These are phyloP conservation scores for Monochamus saltuarius DNA, from an alignment of 1,140 invertebrate genomes.

Conservation along the genomic window DNA sequence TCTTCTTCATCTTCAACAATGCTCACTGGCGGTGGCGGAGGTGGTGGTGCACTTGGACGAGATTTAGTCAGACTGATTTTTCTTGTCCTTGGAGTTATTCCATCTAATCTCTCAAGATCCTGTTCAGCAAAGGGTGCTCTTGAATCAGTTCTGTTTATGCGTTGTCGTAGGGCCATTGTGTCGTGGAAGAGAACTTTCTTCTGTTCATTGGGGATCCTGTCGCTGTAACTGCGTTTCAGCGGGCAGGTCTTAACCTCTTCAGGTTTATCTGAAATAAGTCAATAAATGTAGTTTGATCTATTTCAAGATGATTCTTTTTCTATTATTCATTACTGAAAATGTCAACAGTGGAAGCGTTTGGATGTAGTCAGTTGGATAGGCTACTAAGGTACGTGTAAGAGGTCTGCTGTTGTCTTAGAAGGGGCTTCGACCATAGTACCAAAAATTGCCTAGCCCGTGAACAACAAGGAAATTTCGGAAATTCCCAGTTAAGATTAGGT, in stretches of 20 bases:
- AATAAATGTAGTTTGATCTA: too few relatives aligned
- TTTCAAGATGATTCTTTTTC: too few relatives aligned
- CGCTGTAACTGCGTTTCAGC: slow-evolving; percentile 58
- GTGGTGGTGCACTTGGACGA: slow-evolving; percentile 51
- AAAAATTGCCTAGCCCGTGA: too few relatives aligned
- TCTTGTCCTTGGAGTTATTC: slow-evolving; percentile 49
- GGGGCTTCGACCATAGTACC: too few relatives aligned
- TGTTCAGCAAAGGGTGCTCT: slow-evolving; percentile 46
- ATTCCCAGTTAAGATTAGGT: too few relatives aligned
- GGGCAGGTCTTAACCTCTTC: slow-evolving; percentile 24
- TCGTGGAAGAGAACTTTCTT: slow-evolving; percentile 61
- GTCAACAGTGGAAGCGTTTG: too few relatives aligned
- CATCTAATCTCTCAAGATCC: slow-evolving; percentile 56
- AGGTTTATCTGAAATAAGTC: too few relatives aligned
- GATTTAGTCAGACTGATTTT: slow-evolving; percentile 37
- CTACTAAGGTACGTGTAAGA: too few relatives aligned
- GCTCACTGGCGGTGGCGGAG: slow-evolving; percentile 26
- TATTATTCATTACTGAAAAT: too few relatives aligned
- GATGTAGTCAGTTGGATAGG: too few relatives aligned
- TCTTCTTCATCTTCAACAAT: not conserved
- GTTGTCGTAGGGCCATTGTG: slow-evolving; percentile 76
- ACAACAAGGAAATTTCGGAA: too few relatives aligned
- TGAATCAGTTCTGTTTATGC: slow-evolving; percentile 59
- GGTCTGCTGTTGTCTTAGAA: too few relatives aligned
- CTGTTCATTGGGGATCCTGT: slow-evolving; percentile 49